Evolutionary conservation across 2,113 vertebrate genomes (phyloP).

Genomic region (Dicaeum eximium): DNA sequence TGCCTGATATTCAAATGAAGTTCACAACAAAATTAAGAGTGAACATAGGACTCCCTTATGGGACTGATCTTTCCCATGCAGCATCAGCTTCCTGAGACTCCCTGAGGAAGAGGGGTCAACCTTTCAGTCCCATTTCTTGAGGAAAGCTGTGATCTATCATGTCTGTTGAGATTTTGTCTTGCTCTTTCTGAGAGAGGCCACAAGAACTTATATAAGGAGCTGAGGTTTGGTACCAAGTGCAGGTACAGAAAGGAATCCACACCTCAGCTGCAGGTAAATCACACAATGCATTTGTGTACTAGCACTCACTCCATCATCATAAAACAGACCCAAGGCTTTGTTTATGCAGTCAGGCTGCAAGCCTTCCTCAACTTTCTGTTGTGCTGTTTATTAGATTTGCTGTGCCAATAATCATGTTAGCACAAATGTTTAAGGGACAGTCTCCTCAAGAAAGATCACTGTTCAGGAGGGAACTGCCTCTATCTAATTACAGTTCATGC

Average conservation of each 20-base stretch:
- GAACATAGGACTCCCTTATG: background rate
- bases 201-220: background rate
- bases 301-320: background rate
- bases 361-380: background rate
- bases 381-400: constrained; percentile 9
- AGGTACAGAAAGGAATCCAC: background rate
- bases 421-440: background rate
- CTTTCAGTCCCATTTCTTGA: background rate
- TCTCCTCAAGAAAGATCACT: background rate
- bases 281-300: background rate
- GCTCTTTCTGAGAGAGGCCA: background rate
- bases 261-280: background rate
- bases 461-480: background rate
- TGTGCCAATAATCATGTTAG: background rate
- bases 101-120: background rate
- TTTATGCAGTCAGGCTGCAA: background rate
- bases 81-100: background rate
- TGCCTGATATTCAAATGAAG: background rate
- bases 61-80: background rate
- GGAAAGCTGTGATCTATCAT: accelerated
- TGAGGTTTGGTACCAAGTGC: background rate
- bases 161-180: background rate
- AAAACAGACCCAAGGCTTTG: background rate
- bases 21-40: background rate
- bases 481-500: background rate